phyloP scores from a whole-genome alignment of 1,140 invertebrate genomes.

The Cardiocondyla obscurior region DNA sequence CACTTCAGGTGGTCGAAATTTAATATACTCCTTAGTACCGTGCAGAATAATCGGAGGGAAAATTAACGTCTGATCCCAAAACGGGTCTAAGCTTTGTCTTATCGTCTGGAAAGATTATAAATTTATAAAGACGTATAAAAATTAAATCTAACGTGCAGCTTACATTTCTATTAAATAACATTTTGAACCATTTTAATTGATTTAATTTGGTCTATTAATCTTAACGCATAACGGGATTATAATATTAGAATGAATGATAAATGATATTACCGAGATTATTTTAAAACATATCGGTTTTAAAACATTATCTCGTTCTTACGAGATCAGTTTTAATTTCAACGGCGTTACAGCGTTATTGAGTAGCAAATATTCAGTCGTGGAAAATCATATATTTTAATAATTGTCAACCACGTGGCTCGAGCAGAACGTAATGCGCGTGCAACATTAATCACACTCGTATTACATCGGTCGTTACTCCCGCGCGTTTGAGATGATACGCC shows the following conservation, averaged over 20 bases:
- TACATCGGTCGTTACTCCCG: slow-evolving; percentile 11
- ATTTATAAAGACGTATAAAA: background rate
- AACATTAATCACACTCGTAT: slow-evolving; percentile 43
- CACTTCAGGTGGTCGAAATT: slow-evolving; percentile 82
- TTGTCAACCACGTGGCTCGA: background rate
- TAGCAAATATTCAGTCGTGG: background rate
- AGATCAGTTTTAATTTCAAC: background rate
- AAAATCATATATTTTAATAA: slow-evolving; percentile 1
- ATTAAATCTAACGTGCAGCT: background rate
- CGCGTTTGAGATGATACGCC: slow-evolving; percentile 18
- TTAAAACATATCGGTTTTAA: background rate
- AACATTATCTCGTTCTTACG: background rate
- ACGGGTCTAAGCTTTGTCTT: slow-evolving; percentile 83
- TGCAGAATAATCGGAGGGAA: slow-evolving; percentile 83
- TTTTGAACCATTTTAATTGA: slow-evolving; percentile 7
- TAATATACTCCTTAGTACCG: slow-evolving; percentile 82
- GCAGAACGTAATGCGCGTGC: background rate
- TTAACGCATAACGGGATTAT: too few relatives aligned
- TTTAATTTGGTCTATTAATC: background rate
- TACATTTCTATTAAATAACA: background rate
- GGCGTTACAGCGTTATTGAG: background rate
- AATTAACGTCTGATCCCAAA: slow-evolving; percentile 86
- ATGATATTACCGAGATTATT: background rate
- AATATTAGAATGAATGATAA: background rate
- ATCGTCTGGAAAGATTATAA: slow-evolving; percentile 73